Conservation (phyloP, 2,797 vertebrate species). For the Etheostoma nigrum region DNA sequence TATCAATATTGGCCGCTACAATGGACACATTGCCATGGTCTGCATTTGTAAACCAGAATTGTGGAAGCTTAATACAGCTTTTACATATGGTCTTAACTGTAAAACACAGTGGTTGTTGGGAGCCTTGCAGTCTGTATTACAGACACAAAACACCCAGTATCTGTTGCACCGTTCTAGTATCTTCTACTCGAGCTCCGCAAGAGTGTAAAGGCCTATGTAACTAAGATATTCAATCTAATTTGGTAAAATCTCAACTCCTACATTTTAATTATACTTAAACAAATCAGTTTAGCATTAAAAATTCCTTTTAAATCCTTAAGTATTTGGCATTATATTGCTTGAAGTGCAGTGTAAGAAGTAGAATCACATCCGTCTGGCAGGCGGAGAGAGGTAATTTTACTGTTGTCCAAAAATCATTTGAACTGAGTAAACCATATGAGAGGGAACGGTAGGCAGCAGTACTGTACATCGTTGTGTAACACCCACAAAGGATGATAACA, state of each 20-base stretch:
- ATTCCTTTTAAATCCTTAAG: not conserved
- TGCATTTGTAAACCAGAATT: not conserved
- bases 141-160: not conserved
- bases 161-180: not conserved
- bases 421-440: constrained; percentile 45
- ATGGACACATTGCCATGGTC: not conserved
- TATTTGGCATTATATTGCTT: constrained; percentile 14
- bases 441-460: constrained; percentile 26
- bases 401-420: constrained; percentile 34
- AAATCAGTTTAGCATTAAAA: not conserved
- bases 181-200: not conserved
- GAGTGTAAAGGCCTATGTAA: not conserved
- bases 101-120: not conserved
- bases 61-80: not conserved
- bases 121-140: not conserved
- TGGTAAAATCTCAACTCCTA: not conserved
- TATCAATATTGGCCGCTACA: not conserved
- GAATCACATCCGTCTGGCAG: constrained; percentile 37
- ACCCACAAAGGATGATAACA: constrained; percentile 31
- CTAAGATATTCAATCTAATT: not conserved
- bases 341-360: constrained; percentile 38
- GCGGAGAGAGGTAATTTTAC: constrained; percentile 49
- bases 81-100: not conserved
- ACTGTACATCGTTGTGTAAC: constrained; percentile 20
- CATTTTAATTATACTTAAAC: not conserved